Evolutionary conservation across 64 coral and sea anemone species (phyloP).

Genomic region (Trachythela sp.): DNA sequence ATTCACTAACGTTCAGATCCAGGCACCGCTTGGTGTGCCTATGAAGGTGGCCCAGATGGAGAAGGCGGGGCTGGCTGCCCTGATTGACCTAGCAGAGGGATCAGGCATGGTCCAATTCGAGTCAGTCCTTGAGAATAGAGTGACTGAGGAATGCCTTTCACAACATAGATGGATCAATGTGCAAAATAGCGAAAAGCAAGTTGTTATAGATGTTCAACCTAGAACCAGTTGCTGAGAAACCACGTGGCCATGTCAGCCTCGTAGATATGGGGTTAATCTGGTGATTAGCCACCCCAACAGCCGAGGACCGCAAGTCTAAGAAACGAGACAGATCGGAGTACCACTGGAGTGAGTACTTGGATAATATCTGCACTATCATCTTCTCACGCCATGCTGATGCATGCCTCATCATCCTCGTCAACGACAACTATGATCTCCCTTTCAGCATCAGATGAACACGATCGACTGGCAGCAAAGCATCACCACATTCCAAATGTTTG

Average conservation of each 20-base stretch:
- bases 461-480: background rate
- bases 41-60: too few relatives aligned
- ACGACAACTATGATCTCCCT: constrained; percentile 8
- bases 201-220: constrained; percentile 21
- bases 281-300: constrained; percentile 33
- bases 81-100: constrained; percentile 20
- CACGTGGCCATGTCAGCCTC: constrained; percentile 13
- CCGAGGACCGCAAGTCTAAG: constrained; percentile 25
- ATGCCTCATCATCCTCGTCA: background rate
- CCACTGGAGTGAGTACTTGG: constrained; percentile 30
- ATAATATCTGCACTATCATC: constrained; percentile 28
- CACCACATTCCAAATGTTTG: constrained; percentile 11
- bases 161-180: constrained; percentile 30
- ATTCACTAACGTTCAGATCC: constrained; percentile 23
- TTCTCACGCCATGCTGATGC: background rate
- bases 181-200: constrained; percentile 30
- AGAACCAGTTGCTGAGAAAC: constrained; percentile 17
- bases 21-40: constrained; percentile 15
- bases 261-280: constrained; percentile 38
- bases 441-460: constrained; percentile 10
- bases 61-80: constrained; percentile 26
- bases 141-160: constrained; percentile 37
- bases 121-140: constrained; percentile 21
- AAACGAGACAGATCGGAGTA: constrained; percentile 26
- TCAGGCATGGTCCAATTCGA: constrained; percentile 33